Conservation (phyloP, 2,797 vertebrate species). For the Rhabdomys pumilio region DNA sequence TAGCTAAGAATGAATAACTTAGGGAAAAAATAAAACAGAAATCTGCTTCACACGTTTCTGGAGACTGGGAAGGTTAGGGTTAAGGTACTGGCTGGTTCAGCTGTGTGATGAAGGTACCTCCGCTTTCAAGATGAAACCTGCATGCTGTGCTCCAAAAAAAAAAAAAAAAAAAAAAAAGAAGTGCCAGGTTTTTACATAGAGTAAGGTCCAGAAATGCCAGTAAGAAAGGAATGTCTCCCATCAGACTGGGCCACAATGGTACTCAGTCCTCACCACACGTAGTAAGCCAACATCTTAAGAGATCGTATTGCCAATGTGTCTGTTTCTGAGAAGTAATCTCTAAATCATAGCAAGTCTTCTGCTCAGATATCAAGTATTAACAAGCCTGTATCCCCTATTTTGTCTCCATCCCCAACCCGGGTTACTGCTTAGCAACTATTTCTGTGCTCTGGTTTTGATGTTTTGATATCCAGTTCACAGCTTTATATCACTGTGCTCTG, state of each 20-base stretch:
- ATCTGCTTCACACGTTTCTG: background rate
- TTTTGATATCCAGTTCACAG: background rate
- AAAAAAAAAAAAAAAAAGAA: no score
- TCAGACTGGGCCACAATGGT: background rate
- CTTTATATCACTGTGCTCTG: background rate
- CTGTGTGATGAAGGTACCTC: background rate
- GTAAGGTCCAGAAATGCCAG: background rate
- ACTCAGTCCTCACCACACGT: background rate
- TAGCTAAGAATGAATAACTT: background rate
- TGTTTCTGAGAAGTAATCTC: background rate
- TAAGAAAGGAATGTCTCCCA: background rate
- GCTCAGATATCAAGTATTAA: background rate
- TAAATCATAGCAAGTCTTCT: background rate
- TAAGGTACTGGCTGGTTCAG: background rate
- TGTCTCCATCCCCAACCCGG: background rate
- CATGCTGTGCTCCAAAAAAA: background rate
- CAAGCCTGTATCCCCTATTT: background rate
- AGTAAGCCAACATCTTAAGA: background rate
- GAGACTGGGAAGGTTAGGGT: background rate
- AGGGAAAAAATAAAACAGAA: background rate
- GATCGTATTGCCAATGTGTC: background rate
- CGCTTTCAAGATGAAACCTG: background rate
- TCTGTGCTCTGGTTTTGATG: background rate
- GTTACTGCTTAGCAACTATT: background rate
- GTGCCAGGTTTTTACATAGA: no score